Base-by-base conservation (phyloP, 2,113 vertebrate species). In the Hippolais icterina region DNA sequence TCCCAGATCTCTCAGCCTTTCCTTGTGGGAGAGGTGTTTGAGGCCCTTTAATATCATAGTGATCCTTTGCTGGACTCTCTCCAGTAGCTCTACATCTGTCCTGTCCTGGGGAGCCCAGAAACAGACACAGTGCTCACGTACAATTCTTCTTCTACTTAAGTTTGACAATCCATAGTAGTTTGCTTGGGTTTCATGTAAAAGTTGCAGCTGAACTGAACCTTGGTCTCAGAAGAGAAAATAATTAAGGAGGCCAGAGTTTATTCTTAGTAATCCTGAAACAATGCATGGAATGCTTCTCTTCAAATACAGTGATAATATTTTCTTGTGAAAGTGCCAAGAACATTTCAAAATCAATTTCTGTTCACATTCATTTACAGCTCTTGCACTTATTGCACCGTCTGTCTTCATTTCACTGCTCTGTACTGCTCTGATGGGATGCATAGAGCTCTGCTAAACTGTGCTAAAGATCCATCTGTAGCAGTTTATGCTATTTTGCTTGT, bases 281-380 rank as follows among this genome's bases (percentile, higher is more conserved):
- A 84, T 86, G 87, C 44, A 69, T 31, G 61, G 29, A 59, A 44
- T 53, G 46, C 22, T 89, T 92, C 66, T 89, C 79, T 96, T 90
- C 79, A 89, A 93, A 72, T 56, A 94, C 63, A 89, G 82, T 83
- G 93, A 71, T 84, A 93, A 87, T 44, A 54, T 82, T 94, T 91
- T 76, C 68, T 88, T 60, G 89, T 69, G 37, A 76, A 87, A 84
- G 72, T 95, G 90, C 92, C 92, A 97, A 97, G 90, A 96, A 90
- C 75, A 90, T 89, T 96, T 97, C 81, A 86, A 77, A 93, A 87
- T 94, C 83, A 90, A 59, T 96, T 97, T 96, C 94, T 95, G 35
- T 71, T 97, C 60, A 28, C 65, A 88, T 94, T 93, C 79, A 80
- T 94, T 96, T 92, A 49, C 57, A 50, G 85, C 69, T 96, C 63